Percentiles rank a stretch among this genome's conserved stretches.
phyloP scores from a whole-genome alignment of 2,888 invertebrate species.

The Entomobrya proxima region DNA sequence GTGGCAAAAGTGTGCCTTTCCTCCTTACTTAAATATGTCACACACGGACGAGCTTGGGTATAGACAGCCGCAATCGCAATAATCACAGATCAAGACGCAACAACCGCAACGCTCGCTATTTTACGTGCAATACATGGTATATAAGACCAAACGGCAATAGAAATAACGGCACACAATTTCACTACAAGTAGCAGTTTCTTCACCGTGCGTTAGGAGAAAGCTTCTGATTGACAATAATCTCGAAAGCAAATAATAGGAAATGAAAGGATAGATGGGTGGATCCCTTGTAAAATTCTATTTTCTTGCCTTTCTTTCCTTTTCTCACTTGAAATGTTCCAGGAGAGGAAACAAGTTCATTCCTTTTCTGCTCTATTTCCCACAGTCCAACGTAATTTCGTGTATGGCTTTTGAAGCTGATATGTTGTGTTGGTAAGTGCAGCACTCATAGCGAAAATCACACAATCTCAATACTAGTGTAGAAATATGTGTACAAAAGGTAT shows the following conservation, averaged over 20 bases:
- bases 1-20: not conserved
- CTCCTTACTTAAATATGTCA: slow-evolving; percentile 23
- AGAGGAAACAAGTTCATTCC: slow-evolving; percentile 64
- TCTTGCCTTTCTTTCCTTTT: slow-evolving; percentile 33
- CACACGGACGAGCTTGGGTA: slow-evolving; percentile 27
- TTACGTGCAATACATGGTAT: not conserved
- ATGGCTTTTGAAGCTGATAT: slow-evolving; percentile 32
- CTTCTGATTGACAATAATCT: slow-evolving; percentile 67
- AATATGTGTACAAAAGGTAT: not conserved
- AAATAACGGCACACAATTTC: not conserved
- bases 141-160: not conserved
- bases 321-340: slow-evolving; percentile 45
- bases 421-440: not conserved
- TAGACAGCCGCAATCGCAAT: slow-evolving; percentile 52
- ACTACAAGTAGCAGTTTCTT: not conserved
- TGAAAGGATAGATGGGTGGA: slow-evolving; percentile 19
- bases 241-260: slow-evolving; percentile 55
- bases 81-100: slow-evolving; percentile 64
- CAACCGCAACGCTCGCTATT: slow-evolving; percentile 46
- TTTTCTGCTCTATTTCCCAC: slow-evolving; percentile 64
- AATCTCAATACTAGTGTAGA: not conserved
- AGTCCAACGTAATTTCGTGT: slow-evolving; percentile 53
- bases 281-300: slow-evolving; percentile 55
- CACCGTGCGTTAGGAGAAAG: slow-evolving; percentile 41
- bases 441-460: not conserved